These are phyloP conservation scores for Dyspetes luteomarginatus DNA, from an alignment of 2,888 invertebrate species.

Conservation along the genomic window DNA sequence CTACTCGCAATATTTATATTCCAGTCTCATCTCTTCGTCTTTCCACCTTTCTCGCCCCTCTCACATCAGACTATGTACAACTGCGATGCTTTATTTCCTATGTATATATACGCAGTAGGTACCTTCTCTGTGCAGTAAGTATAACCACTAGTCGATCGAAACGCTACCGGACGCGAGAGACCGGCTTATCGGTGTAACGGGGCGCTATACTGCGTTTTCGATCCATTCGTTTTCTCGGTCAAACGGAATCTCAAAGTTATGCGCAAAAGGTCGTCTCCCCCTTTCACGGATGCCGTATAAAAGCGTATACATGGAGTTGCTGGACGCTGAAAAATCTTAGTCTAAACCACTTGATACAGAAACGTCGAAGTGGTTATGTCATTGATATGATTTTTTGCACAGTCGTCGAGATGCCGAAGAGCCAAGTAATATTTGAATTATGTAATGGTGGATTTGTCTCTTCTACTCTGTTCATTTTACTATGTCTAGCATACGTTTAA, in stretches of 20 bases:
- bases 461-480: background rate
- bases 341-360: background rate
- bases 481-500: background rate
- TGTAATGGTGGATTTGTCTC: background rate
- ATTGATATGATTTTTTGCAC: background rate
- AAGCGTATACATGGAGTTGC: slow-evolving; percentile 23
- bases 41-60: slow-evolving; percentile 40
- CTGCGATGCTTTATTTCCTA: slow-evolving; percentile 32
- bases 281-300: slow-evolving; percentile 23
- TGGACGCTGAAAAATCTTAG: background rate
- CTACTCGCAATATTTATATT: slow-evolving; percentile 64
- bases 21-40: slow-evolving; percentile 56
- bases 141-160: slow-evolving; percentile 66
- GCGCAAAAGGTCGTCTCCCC: slow-evolving; percentile 66
- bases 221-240: slow-evolving; percentile 80
- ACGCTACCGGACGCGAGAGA: slow-evolving; percentile 79
- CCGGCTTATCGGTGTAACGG: slow-evolving; percentile 82
- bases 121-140: background rate
- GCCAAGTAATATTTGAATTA: background rate
- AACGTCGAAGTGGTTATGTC: background rate
- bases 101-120: background rate
- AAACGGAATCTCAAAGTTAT: slow-evolving; percentile 80
- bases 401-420: background rate
- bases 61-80: slow-evolving; percentile 18
- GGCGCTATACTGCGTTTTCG: slow-evolving; percentile 75